Conservation (phyloP, 1,140 invertebrate species). For the Bradysia coprophila region DNA sequence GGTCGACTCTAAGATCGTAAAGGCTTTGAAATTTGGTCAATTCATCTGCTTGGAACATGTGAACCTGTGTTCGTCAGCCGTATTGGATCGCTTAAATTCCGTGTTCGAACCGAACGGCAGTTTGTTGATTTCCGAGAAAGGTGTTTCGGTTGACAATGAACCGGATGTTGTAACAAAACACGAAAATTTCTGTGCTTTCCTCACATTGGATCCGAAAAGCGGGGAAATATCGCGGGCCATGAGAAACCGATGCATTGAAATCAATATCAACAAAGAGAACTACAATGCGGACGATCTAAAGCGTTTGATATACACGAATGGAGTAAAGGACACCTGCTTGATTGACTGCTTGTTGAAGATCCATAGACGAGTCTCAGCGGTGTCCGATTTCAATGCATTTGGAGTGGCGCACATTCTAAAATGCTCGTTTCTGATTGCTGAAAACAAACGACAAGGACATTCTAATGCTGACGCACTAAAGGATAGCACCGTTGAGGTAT, state of each 20-base stretch:
- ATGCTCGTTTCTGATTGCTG: slow-evolving; percentile 14
- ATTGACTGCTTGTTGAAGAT: slow-evolving; percentile 31
- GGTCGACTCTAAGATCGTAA: slow-evolving; percentile 87
- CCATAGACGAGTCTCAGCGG: slow-evolving; percentile 21
- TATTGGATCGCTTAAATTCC: slow-evolving; percentile 90
- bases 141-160: slow-evolving; percentile 47
- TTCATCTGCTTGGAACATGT: slow-evolving; percentile 66
- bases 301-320: slow-evolving; percentile 31
- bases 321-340: slow-evolving; percentile 22
- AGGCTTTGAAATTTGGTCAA: slow-evolving; percentile 25
- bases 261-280: slow-evolving; percentile 43
- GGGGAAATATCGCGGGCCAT: slow-evolving; percentile 96
- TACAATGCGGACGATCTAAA: slow-evolving; percentile 29
- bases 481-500: slow-evolving; percentile 20
- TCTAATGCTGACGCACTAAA: slow-evolving; percentile 14
- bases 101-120: slow-evolving; percentile 85
- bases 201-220: slow-evolving; percentile 86
- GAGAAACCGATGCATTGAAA: slow-evolving; percentile 92
- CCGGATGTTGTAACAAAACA: slow-evolving; percentile 67
- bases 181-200: slow-evolving; percentile 79
- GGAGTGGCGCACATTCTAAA: slow-evolving; percentile 19
- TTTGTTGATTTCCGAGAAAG: slow-evolving; percentile 81
- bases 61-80: slow-evolving; percentile 90
- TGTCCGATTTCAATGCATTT: slow-evolving; percentile 22
- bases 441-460: slow-evolving; percentile 18